Base-by-base conservation (phyloP, 1,140 invertebrate species). In the Streblospio benedicti region DNA sequence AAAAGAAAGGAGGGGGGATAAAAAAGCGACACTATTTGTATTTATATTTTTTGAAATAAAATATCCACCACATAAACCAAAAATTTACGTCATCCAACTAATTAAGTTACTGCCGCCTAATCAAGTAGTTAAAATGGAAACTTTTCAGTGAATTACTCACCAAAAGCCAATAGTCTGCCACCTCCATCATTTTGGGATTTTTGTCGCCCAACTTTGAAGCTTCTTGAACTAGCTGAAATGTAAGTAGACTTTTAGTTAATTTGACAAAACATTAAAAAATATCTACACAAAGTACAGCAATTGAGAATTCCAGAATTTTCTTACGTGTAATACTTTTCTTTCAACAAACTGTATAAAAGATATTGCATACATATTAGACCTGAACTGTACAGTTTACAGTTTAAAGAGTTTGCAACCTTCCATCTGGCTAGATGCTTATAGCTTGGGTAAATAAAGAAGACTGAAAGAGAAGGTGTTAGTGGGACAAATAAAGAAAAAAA, bases 191-290 rank as follows among this genome's bases (percentile, higher is more conserved):
- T 57, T 84, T 81, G 71, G 83, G 83, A 68, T 94, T 85, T 32
- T 81, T 81, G 71, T 92, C 89, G 12, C 93, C 92, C 84, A 93
- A 79, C 12, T 85, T 82, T 33, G 93, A 85, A 18, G 91, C 91
- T 77, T 93, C 87, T 3, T 86, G 87, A 72, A 96, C 93, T 23
- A 96, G 79, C 90, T 93, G 72, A n/a, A 83, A 82, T 5, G n/a
- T 30, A 16, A 35, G n/a, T n/a, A n/a, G n/a, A n/a, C n/a, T n/a
- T n/a, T n/a, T n/a, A n/a, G n/a, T n/a, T n/a, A n/a, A n/a, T n/a
- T n/a, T n/a, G n/a, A 59, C 57, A 18, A 31, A 53, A 18, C 14
- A 57, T 30, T 20, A 59, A 41, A 35, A 66, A 63, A 33, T 20
- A 60, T 5, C 4, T 35, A n/a, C 33, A 55, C 20, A 35, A n/a